A percentile compares a stretch with the other conserved stretches of the same genome.
phyloP scores from a whole-genome alignment of 1,140 invertebrate genomes.

The Pinna nobilis region DNA sequence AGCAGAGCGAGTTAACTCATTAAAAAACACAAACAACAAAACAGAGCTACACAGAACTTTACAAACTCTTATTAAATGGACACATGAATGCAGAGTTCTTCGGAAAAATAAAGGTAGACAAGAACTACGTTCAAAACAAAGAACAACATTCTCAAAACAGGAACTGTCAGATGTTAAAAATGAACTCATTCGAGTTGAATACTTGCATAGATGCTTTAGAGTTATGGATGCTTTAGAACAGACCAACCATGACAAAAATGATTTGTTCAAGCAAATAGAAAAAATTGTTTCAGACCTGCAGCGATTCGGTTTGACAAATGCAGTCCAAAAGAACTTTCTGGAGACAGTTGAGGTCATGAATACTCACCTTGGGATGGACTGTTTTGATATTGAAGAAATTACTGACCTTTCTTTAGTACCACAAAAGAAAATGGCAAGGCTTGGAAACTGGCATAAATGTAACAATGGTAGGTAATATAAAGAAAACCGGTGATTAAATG shows the following conservation, averaged over 20 bases:
- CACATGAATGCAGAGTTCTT: background rate
- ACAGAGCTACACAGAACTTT: background rate
- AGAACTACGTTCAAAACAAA: background rate
- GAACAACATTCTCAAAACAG: conserved; percentile 6
- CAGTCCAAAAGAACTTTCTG: too few relatives aligned
- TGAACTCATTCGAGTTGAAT: conserved; percentile 12
- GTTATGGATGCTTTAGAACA: background rate
- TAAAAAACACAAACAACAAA: background rate
- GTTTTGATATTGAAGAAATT: background rate
- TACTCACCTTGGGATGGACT: background rate
- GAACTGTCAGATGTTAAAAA: conserved; percentile 12
- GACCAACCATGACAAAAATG: conserved; percentile 1
- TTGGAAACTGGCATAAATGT: conserved; percentile 84
- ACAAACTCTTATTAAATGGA: background rate
- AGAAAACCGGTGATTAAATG: too few relatives aligned
- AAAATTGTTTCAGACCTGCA: too few relatives aligned
- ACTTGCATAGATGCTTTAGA: background rate
- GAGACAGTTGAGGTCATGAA: background rate
- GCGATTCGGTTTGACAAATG: too few relatives aligned
- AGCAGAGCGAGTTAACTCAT: too few relatives aligned
- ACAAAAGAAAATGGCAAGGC: conserved; percentile 74
- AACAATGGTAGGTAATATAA: conserved; percentile 77
- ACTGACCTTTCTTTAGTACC: conserved; percentile 77
- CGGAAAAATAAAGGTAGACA: background rate
- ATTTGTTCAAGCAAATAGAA: background rate